Conservation (phyloP, 2,888 invertebrate species). For the Drosophila mercatorum region DNA sequence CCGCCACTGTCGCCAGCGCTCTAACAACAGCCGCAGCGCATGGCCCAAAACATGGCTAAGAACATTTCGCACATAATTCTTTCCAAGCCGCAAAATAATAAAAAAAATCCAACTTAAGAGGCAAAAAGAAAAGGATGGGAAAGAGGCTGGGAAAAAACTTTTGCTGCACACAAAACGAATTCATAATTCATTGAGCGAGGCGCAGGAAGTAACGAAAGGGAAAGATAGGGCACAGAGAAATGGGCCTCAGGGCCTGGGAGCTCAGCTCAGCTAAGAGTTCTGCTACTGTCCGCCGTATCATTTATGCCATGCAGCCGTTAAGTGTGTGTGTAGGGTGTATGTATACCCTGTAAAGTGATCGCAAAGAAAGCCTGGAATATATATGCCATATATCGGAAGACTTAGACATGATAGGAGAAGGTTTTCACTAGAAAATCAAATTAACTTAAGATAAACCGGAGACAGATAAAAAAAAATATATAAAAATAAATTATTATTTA, state of each 20-base stretch:
- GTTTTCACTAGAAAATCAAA: no score
- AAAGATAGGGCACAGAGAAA: constrained; percentile 11
- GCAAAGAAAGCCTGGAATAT: no score
- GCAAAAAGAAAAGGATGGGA: constrained; percentile 2
- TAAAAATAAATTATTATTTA: no score
- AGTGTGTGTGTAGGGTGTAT: not conserved
- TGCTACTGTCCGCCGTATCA: constrained; percentile 47
- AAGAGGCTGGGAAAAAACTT: constrained; percentile 27
- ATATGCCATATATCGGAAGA: not conserved
- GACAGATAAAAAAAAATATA: no score
- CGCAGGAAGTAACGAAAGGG: constrained; percentile 16
- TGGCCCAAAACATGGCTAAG: constrained; percentile 63
- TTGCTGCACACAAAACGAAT: constrained; percentile 65
- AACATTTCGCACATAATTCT: constrained; percentile 76
- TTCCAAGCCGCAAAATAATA: constrained; percentile 64
- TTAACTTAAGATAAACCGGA: no score
- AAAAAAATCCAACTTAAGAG: constrained; percentile 34
- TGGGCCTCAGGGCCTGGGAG: constrained; percentile 25
- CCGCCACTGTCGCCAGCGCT: constrained; percentile 58
- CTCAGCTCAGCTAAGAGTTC: constrained; percentile 27
- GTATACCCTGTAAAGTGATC: constrained; percentile 22
- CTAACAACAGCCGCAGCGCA: constrained; percentile 9
- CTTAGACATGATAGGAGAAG: no score
- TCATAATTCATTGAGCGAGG: constrained; percentile 71
- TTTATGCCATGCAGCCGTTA: constrained; percentile 54